A percentile compares a stretch with the other conserved stretches of the same genome.
These are phyloP conservation scores for Ceratina japonica DNA, from an alignment of 1,140 invertebrate species.

Conservation along the genomic window DNA sequence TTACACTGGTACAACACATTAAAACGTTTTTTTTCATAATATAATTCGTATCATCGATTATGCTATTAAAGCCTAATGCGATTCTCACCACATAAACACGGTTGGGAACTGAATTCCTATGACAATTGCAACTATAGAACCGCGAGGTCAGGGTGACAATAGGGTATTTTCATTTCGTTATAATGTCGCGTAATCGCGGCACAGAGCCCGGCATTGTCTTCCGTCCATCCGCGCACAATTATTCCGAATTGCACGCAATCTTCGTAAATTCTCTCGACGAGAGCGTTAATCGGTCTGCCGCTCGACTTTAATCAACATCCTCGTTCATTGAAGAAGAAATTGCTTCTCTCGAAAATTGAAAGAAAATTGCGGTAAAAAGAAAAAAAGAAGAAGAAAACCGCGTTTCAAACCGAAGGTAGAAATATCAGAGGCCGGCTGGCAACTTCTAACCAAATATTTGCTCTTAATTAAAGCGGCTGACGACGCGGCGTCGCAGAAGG, in stretches of 20 bases:
- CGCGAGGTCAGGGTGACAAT: not conserved
- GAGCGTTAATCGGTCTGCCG: no score
- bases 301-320: not conserved
- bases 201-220: not conserved
- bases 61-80: no score
- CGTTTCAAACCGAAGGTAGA: no score
- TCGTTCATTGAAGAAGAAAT: not conserved
- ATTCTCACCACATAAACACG: no score
- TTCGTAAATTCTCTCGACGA: not conserved
- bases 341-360: not conserved
- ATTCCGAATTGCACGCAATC: slow-evolving; percentile 2
- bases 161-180: not conserved
- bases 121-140: no score
- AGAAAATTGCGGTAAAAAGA: no score
- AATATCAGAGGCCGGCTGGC: not conserved
- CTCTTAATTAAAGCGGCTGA: slow-evolving; percentile 13
- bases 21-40: no score
- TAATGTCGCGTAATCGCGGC: not conserved
- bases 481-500: not conserved
- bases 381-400: not conserved
- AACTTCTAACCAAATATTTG: slow-evolving; percentile 22
- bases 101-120: no score
- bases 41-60: no score
- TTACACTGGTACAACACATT: no score
- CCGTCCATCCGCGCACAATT: not conserved